These are phyloP conservation scores for Fissipunctia ypsillon DNA, from an alignment of 2,888 invertebrate species.

Conservation along the genomic window DNA sequence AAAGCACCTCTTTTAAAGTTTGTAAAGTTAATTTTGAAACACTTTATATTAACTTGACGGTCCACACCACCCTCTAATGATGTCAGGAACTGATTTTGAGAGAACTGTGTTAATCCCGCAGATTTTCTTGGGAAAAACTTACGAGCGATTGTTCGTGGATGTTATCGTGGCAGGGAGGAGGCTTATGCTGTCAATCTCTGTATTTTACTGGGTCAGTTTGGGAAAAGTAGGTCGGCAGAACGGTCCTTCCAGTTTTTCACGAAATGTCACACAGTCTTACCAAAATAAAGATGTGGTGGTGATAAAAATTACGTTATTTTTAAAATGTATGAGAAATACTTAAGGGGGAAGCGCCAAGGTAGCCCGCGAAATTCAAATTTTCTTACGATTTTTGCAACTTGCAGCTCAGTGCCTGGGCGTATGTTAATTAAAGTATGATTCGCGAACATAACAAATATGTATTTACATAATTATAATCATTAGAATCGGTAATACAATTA, in stretches of 20 bases:
- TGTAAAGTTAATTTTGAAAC: no score
- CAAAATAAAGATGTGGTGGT: neutral
- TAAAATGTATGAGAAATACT: neutral
- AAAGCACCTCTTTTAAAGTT: no score
- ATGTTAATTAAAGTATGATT: no score
- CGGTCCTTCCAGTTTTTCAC: no score
- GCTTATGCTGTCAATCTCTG: conserved; percentile 18
- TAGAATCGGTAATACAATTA: no score
- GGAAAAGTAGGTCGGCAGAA: neutral
- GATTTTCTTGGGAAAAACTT: conserved; percentile 10
- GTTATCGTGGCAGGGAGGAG: neutral
- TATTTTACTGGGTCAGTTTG: neutral
- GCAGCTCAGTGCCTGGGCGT: no score
- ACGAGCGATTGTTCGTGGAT: neutral
- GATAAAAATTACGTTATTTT: neutral
- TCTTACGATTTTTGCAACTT: no score
- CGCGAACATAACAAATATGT: no score
- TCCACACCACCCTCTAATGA: conserved; percentile 14
- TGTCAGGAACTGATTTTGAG: conserved; percentile 17
- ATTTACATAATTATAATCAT: no score
- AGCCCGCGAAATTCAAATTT: no score
- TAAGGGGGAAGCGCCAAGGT: no score
- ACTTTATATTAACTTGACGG: no score
- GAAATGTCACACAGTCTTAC: neutral
- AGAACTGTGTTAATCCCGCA: neutral